Percentiles rank a stretch among this genome's conserved stretches.
phyloP scores from a whole-genome alignment of 2,113 vertebrate genomes.

The Anthoscopus minutus region DNA sequence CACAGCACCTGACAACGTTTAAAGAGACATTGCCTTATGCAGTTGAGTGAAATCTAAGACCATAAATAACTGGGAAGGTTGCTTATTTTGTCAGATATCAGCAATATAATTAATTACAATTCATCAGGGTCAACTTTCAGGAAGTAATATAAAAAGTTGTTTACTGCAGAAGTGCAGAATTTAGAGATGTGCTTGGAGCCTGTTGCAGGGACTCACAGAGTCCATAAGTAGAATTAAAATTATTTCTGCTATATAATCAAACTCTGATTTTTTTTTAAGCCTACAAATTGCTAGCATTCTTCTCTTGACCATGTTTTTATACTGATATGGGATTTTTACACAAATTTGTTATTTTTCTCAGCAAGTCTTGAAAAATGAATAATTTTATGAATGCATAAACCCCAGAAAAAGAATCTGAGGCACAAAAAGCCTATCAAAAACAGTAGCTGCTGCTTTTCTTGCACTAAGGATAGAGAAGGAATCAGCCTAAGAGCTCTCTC shows the following conservation, averaged over 20 bases:
- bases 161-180: background rate
- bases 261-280: background rate
- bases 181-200: background rate
- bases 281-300: background rate
- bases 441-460: background rate
- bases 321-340: background rate
- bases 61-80: constrained; percentile 52
- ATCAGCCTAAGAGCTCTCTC: background rate
- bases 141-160: background rate
- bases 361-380: background rate
- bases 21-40: constrained; percentile 15
- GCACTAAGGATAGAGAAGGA: background rate
- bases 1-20: constrained; percentile 52
- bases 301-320: background rate
- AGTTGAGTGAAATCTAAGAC: constrained; percentile 44
- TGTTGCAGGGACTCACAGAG: background rate
- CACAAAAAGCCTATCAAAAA: background rate
- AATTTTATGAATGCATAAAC: background rate
- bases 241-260: background rate
- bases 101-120: constrained; percentile 38
- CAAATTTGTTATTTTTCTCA: background rate
- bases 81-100: constrained; percentile 51
- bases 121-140: background rate
- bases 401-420: background rate
- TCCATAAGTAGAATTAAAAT: background rate